Base-by-base conservation (phyloP, 2,113 vertebrate species). In the Danionella cerebrum region DNA sequence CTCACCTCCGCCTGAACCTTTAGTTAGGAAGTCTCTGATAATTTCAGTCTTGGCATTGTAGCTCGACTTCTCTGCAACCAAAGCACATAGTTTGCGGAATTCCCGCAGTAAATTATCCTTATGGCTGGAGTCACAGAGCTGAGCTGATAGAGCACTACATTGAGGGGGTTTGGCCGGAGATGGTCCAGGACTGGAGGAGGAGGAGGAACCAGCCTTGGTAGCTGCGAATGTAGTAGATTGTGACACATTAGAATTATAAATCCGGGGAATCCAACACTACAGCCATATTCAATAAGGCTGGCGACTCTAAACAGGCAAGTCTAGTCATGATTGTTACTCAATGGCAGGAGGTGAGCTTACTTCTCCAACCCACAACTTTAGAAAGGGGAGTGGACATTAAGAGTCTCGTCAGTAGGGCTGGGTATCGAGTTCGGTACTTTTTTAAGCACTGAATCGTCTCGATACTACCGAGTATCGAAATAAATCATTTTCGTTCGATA, bases 31-130 rank as follows among this genome's bases (percentile, higher is more conserved):
- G 76, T 94, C 90, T 65, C 93, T 93, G 67, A 99, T 96, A 67
- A 98, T 95, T 86, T 95, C 93, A 0, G 96, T 99, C 81, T 99
- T 99, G 2, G 80, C 76, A 0, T 98, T 99, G 82, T 99, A 99
- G 84, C 96, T 92, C 3, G 90, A 89, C 70, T 92, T 90, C 2
- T 99, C 96, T 0, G 96, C 91, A 55, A 99, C 94, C 80, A 77
- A 89, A 44, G 90, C 93, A 0, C 96, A 99, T 5, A 99, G 83
- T 77, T 98, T 99, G 19, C 96, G 88, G 71, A 98, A 99, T 71
- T 98, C 95, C 0, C 96, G 81, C 35, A 99, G 74, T 67, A 96
- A 84, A 67, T 91, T 94, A 81, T 99, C 96, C 54, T 96, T 98
- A 83, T 99, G 96, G 68, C 83, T 85, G 0, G 86, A 91, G 53